A percentile compares a stretch with the other conserved stretches of the same genome.
Conservation (phyloP, 2,888 invertebrate species). For the Leptarthrus brevirostris region DNA sequence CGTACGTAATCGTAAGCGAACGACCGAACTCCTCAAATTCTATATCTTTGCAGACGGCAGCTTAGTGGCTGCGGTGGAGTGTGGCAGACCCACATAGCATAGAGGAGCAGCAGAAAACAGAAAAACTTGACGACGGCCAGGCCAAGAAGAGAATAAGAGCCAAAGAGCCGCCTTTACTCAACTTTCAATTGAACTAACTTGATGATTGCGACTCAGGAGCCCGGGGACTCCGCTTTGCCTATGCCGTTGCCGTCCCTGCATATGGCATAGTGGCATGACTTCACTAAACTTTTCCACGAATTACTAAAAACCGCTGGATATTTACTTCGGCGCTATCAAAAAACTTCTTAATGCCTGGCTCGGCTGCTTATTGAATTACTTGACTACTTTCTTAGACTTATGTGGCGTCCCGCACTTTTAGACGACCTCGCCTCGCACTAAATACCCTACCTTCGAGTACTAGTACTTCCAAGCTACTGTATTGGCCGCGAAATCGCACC, state of each 20-base stretch:
- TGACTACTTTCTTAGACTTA: not conserved
- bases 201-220: too few species aligned
- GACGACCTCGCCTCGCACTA: too few species aligned
- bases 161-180: slow-evolving; percentile 13
- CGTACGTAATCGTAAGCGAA: slow-evolving; percentile 21
- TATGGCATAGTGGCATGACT: too few species aligned
- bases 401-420: not conserved
- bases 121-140: slow-evolving; percentile 30
- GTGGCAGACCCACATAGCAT: not conserved
- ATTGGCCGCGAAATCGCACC: slow-evolving; percentile 20
- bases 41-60: slow-evolving; percentile 29
- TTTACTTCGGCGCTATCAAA: slow-evolving; percentile 2
- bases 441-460: not conserved
- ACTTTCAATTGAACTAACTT: slow-evolving; percentile 17
- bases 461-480: slow-evolving; percentile 29
- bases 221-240: slow-evolving; percentile 4
- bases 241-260: not conserved
- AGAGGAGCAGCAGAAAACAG: slow-evolving; percentile 24
- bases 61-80: slow-evolving; percentile 13
- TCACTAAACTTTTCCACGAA: too few species aligned
- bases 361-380: slow-evolving; percentile 20
- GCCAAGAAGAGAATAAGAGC: slow-evolving; percentile 40
- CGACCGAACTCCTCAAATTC: slow-evolving; percentile 28
- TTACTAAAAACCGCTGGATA: too few species aligned
- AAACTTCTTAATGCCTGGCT: slow-evolving; percentile 7